Conservation (phyloP, 1,140 invertebrate genomes). For the Tetramorium alpestre region DNA sequence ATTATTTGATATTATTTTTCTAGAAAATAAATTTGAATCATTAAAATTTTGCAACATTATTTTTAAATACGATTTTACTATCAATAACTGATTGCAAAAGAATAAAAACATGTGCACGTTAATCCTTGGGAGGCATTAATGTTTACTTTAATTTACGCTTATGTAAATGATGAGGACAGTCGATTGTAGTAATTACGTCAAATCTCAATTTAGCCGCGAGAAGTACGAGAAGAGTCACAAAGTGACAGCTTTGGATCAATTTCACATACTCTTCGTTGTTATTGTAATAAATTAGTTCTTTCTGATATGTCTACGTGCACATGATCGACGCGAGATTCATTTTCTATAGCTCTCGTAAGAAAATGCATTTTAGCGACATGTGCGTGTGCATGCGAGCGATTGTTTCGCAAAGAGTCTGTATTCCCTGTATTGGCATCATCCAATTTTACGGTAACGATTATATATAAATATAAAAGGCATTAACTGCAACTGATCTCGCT, state of each 20-base stretch:
- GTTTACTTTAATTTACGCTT: conserved; percentile 55
- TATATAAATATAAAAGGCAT: conserved; percentile 54
- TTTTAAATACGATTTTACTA: too few species aligned
- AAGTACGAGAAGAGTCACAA: background rate
- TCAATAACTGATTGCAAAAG: too few species aligned
- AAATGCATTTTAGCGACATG: background rate
- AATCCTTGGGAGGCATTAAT: conserved; percentile 1
- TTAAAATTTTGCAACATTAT: too few species aligned
- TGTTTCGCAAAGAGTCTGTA: conserved; percentile 17
- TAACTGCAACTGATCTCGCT: conserved; percentile 42
- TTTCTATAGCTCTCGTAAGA: background rate
- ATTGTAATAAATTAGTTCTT: background rate
- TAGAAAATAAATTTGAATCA: too few species aligned
- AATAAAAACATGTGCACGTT: background rate
- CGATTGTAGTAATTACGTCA: conserved; percentile 3
- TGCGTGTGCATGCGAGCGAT: background rate
- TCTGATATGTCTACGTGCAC: background rate
- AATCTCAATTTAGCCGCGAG: background rate
- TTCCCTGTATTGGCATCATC: conserved; percentile 17
- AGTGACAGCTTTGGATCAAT: background rate
- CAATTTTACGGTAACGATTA: conserved; percentile 45
- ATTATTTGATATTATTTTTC: too few species aligned
- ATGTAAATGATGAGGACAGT: conserved; percentile 1
- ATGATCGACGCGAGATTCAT: background rate
- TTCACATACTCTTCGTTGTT: background rate